These are phyloP conservation scores for Apodemia duryi DNA, from an alignment of 2,888 invertebrate genomes.

Conservation along the genomic window DNA sequence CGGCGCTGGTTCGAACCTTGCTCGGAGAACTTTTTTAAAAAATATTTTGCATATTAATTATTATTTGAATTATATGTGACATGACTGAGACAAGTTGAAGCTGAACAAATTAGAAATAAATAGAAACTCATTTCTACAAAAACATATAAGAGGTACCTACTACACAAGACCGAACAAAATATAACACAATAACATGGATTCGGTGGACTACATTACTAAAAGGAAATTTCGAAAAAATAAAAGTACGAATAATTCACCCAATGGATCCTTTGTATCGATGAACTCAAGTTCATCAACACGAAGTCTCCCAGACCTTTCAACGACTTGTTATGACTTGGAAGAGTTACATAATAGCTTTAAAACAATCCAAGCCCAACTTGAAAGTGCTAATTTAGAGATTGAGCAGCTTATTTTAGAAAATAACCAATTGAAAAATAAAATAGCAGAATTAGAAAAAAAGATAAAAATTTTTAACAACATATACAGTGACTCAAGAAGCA, in stretches of 20 bases:
- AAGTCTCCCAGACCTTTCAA: background rate
- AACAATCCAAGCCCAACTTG: background rate
- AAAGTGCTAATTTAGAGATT: background rate
- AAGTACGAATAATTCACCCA: background rate
- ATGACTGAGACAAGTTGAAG: too few relatives aligned
- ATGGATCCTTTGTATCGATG: background rate
- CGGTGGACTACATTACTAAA: background rate
- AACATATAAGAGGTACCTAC: too few relatives aligned
- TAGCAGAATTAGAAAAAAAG: background rate
- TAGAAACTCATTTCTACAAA: too few relatives aligned
- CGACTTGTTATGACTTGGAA: background rate
- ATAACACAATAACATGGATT: too few relatives aligned
- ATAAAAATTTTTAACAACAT: background rate
- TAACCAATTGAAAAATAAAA: background rate
- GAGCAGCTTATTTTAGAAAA: slow-evolving; percentile 1
- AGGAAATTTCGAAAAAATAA: background rate
- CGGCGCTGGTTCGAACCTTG: too few relatives aligned
- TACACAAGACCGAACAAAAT: too few relatives aligned
- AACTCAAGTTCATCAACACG: background rate
- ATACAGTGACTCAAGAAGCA: background rate
- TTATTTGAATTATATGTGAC: too few relatives aligned
- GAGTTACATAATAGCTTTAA: background rate
- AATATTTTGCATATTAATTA: too few relatives aligned
- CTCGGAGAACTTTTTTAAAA: too few relatives aligned
- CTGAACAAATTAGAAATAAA: too few relatives aligned